Base-by-base conservation (phyloP, 2,113 vertebrate genomes). In the Xenopus borealis region DNA sequence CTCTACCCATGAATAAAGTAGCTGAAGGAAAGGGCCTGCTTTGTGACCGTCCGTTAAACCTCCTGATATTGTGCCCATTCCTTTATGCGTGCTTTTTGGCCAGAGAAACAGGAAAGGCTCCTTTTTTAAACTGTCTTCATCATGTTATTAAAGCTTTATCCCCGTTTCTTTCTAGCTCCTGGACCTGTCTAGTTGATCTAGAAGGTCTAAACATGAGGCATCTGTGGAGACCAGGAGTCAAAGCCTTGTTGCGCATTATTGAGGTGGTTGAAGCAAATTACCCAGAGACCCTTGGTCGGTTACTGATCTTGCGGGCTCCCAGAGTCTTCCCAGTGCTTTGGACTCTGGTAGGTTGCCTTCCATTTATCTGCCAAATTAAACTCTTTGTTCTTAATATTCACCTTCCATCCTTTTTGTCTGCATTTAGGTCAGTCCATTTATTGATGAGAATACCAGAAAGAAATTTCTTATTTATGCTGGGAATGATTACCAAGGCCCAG, bases 251-350 rank as follows among this genome's bases (percentile, higher is more conserved):
- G 72, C 93, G 96, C 19, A 96, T 96, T 88, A 99, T 99, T 8
- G 96, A 99, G 83, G 93, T 98, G 81, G 95, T 98, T 13, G 96
- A 96, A 85, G 95, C 95, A 18, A 98, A 99, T 88, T 99, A 99
- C 79, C 97, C 97, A 0, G 97, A 99, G 86, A 98, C 96, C 0
- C 83, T 99, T 82, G 96, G 95, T 19, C 91, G 93, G 44, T 88
- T 99, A 3, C 92, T 98, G 19, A 98, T 98, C 66, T 84, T 98
- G 1, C 88, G 95, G 11, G 95, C 96, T 0, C 96, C 96, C 17
- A 76, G 96, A 65, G 94, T 98, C 8, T 98, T 98, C 68, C 96
- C 96, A 1, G 94, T 98, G 61, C 92, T 98, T 76, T 98, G 96
- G 96, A 94, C 95, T 0, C 88, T 98, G 94, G 96, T 98, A 19